Percentiles rank a stretch among this genome's conserved stretches.
Evolutionary conservation across 2,888 invertebrate genomes (phyloP).

Genomic region (Bruchidius siliquastri): DNA sequence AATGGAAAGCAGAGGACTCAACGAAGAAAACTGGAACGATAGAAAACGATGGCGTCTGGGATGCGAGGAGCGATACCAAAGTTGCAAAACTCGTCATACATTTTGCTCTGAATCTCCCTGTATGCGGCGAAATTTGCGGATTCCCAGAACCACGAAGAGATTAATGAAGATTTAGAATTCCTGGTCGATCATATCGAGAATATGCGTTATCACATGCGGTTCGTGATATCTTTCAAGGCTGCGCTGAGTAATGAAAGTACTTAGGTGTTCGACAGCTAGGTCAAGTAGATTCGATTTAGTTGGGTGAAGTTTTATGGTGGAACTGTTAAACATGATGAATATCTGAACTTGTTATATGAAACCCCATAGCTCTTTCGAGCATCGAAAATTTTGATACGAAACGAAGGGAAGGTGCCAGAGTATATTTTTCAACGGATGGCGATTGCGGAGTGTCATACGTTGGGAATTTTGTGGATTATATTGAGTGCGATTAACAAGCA

Average conservation of each 20-base stretch:
- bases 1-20: no score
- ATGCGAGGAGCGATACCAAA: no score
- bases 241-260: background rate
- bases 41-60: background rate
- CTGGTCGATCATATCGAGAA: background rate
- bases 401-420: no score
- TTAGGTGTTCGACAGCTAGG: background rate
- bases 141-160: background rate
- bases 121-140: background rate
- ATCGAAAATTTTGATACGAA: no score
- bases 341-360: no score
- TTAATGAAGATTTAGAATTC: background rate
- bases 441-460: no score
- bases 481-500: no score
- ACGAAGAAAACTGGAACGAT: no score
- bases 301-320: background rate
- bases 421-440: no score
- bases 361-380: no score
- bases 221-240: background rate
- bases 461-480: no score
- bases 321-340: background rate
- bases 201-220: background rate
- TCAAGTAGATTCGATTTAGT: background rate
- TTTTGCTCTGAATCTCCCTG: background rate
- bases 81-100: no score